phyloP scores from a whole-genome alignment of 2,113 vertebrate species.

The Sardina pilchardus region DNA sequence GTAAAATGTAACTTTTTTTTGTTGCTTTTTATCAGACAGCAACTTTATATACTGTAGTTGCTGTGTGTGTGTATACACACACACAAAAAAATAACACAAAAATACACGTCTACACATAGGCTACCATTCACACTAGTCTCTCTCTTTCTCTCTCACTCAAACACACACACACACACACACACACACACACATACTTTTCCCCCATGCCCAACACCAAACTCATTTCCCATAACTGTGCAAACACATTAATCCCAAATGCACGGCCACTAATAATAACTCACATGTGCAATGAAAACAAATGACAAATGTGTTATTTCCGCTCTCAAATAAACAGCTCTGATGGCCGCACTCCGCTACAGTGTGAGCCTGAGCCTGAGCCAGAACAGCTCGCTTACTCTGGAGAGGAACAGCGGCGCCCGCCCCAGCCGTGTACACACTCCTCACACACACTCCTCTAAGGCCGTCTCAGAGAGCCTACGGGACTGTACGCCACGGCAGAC shows the following conservation, averaged over 20 bases:
- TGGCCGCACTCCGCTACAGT: background rate
- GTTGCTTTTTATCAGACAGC: too few relatives aligned
- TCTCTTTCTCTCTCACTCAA: background rate
- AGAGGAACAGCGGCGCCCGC: too few relatives aligned
- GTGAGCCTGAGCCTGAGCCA: background rate
- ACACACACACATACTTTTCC: background rate
- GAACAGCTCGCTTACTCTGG: background rate
- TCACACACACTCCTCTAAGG: too few relatives aligned
- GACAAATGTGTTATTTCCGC: slow-evolving; percentile 16
- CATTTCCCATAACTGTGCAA: background rate
- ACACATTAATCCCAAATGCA: background rate
- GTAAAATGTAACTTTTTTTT: too few relatives aligned
- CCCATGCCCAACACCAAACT: background rate
- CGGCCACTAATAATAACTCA: background rate
- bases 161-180: background rate
- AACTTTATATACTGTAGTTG: too few relatives aligned
- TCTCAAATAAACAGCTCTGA: background rate
- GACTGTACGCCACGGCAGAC: too few relatives aligned
- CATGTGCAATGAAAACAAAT: background rate
- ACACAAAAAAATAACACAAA: too few relatives aligned
- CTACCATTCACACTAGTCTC: too few relatives aligned
- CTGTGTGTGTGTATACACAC: too few relatives aligned
- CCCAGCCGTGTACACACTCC: background rate
- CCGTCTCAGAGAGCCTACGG: too few relatives aligned
- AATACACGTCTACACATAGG: background rate